These are phyloP conservation scores for Sciurus carolinensis DNA, from an alignment of 2,797 vertebrate species.

Conservation along the genomic window DNA sequence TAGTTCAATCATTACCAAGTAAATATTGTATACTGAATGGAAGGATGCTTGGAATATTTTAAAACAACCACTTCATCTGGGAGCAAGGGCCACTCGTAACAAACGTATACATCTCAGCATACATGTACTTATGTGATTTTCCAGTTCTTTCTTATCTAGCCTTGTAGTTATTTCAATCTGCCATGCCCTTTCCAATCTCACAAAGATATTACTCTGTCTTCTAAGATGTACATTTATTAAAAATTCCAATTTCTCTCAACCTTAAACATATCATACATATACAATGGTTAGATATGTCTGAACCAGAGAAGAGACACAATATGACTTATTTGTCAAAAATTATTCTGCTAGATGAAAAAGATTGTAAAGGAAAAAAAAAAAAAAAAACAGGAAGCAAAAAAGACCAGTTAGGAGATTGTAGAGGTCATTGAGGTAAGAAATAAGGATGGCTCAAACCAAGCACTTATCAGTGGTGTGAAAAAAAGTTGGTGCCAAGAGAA, in stretches of 20 bases:
- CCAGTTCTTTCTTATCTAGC: background rate
- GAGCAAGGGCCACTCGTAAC: background rate
- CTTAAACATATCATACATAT: too few species aligned
- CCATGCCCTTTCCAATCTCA: background rate
- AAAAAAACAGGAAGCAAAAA: background rate
- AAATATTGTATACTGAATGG: background rate
- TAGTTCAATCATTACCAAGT: background rate
- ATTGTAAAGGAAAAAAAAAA: background rate
- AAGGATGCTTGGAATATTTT: background rate
- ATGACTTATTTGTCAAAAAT: background rate
- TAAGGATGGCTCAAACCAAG: background rate
- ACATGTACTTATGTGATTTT: background rate
- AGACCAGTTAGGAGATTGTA: background rate
- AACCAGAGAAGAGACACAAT: background rate
- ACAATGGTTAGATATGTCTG: background rate
- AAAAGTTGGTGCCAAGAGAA: background rate
- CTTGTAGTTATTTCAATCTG: background rate
- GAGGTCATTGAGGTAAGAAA: background rate
- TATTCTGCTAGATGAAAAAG: background rate
- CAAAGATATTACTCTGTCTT: background rate
- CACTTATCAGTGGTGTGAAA: background rate
- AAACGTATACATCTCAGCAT: background rate
- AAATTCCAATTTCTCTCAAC: too few species aligned
- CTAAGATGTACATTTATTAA: too few species aligned
- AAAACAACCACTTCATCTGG: background rate